Evolutionary conservation across 2,113 vertebrate species (phyloP).

Genomic region (Eublepharis macularius): DNA sequence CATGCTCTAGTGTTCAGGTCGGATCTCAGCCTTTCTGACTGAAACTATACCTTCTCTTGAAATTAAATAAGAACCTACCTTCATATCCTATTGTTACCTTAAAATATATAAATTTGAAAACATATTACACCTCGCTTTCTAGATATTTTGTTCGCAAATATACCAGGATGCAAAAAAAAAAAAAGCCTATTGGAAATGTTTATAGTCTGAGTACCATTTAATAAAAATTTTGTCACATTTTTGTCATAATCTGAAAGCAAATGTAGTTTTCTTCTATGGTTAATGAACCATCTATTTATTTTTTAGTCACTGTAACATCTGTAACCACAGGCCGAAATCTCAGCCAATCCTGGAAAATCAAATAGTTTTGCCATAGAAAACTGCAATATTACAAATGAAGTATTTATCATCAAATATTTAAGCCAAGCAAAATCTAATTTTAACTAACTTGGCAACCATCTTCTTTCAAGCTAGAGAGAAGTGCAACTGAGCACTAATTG

Average conservation of each 20-base stretch:
- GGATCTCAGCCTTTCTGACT: neutral
- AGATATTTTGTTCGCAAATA: neutral
- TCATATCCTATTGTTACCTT: neutral
- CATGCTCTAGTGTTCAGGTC: too few species aligned
- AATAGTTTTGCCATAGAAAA: neutral
- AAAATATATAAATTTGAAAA: neutral
- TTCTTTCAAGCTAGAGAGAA: conserved; percentile 34
- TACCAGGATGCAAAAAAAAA: neutral
- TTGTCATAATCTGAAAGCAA: conserved; percentile 2
- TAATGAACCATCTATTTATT: conserved; percentile 40
- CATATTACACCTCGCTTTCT: neutral
- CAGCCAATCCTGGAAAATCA: neutral
- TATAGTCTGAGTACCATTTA: neutral
- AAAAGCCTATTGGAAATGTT: conserved; percentile 13
- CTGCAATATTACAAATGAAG: neutral
- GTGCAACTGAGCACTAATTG: conserved; percentile 56
- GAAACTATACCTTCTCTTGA: neutral
- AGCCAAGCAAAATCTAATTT: conserved; percentile 23
- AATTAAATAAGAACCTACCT: neutral
- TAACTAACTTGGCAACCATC: conserved; percentile 27
- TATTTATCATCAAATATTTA: conserved; percentile 9
- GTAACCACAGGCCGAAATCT: fast-evolving
- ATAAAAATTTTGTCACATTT: conserved; percentile 33
- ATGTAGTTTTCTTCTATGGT: conserved; percentile 14
- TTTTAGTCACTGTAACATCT: conserved; percentile 35